Evolutionary conservation across 2,888 invertebrate species (phyloP), one percentile per base, ranked within the genome.

Genomic region (Drosophila birchii): DNA sequence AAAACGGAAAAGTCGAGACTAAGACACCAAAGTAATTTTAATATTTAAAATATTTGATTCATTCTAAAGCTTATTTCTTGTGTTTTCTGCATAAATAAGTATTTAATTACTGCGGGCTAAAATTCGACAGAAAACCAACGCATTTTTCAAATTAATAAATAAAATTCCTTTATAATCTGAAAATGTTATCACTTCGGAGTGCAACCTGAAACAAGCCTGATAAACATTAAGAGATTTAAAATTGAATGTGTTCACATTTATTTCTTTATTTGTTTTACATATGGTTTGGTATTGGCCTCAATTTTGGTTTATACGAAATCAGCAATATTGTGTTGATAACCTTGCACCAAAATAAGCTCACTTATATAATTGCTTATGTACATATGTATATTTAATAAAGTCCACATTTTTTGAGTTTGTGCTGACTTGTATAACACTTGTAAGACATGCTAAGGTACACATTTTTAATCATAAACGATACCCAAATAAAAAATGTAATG

Each of bases 381-480:
- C 34, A 18, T 60, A 26, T 26, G 16, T 60, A 26, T 26, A 29
- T 29, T 54, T 32, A 29, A 36, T 43, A 55, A 20, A 47, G 32
- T 45, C 39, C 39, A 14, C 12, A 23, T 20, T 61, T 55, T 61
- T n/a, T 23, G n/a, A 23, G 39, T 76, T 76, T 86, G 80, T 82
- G 83, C 83, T 83, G 83, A 83, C 86, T 76, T 86, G 76, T 82
- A 75, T 81, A 70, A 55, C 56, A 51, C 70, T 80, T 88, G 83
- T 83, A 69, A 59, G 57, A 83, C 88, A 88, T 88, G 88, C 86
- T 67, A 70, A 59, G 68, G 49, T 80, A 88, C 86, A 83, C 71
- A 87, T 60, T 76, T 81, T 81, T 78, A 75, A 75, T 74, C 62
- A 58, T 49, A 58, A 73, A 69, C 41, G 38, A 55, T 8, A 20